A percentile compares a stretch with the other conserved stretches of the same genome.
Evolutionary conservation across 23 tunicate genomes (phyloP).

Genomic region (Ciona savignyi): DNA sequence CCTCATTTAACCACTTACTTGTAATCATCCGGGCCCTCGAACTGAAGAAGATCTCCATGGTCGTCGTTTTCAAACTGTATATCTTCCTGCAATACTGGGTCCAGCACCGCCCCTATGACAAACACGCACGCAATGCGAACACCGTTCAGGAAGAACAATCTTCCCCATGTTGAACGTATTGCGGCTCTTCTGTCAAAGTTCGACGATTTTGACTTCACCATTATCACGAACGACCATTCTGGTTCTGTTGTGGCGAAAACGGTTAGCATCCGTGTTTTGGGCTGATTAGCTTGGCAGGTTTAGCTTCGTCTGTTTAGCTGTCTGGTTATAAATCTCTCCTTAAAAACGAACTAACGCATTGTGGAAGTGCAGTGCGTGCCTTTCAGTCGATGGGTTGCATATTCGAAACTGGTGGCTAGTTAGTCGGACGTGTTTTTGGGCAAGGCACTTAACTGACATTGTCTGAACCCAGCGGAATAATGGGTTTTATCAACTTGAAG

Average conservation of each 20-base stretch:
- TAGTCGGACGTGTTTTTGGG: no score
- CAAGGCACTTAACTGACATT: no score
- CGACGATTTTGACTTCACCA: constrained; percentile 33
- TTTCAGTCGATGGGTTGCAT: no score
- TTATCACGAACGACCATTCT: constrained; percentile 29
- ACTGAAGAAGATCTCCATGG: constrained; percentile 42
- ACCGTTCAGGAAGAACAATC: constrained; percentile 25
- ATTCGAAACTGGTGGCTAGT: no score
- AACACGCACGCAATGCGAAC: constrained; percentile 37
- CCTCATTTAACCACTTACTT: constrained; percentile 31
- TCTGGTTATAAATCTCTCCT: no score
- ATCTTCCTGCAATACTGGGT: constrained; percentile 21
- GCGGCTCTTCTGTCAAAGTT: constrained; percentile 29
- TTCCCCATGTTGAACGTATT: constrained; percentile 31
- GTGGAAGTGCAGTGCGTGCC: no score
- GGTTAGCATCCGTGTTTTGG: no score
- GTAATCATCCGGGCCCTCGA: constrained; percentile 41
- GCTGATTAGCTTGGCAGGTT: no score
- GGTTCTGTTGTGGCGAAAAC: constrained; percentile 4
- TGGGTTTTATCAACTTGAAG: no score
- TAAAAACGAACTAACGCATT: no score
- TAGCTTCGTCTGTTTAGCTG: no score
- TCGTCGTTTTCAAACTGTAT: constrained; percentile 12
- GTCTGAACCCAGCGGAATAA: no score
- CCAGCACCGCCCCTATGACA: constrained; percentile 24